Base-by-base conservation (phyloP, 2,113 vertebrate species). In the Amblyornis subalaris region DNA sequence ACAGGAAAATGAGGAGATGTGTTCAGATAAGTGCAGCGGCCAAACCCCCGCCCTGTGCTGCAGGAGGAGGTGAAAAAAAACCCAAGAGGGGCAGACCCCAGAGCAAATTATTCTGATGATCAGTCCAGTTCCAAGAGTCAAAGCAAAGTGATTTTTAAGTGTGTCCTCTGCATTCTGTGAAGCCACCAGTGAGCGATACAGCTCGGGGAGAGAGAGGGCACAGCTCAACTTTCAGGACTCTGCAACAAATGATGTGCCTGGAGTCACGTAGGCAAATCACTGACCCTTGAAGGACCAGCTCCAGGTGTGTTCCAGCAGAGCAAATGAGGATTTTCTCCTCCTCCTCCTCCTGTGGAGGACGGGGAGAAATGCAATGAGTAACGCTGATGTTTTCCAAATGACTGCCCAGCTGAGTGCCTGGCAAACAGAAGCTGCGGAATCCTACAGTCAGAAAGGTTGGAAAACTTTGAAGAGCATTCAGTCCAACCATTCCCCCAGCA, bases 141-240 rank as follows among this genome's bases (percentile, higher is more conserved):
- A n/a, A 89, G 26, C 31, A 40, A 23, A n/a, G 16, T 7, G 22
- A 14, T 55, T 83, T 90, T 72, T 31, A 13, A 57, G 14, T 3
- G 19, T 55, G 12, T 60, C 5, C 24, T 65, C 7, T 54, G 24
- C 55, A 1, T 51, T 58, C 3, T 89, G 20, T 67, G 38, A 58
- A 50, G 42, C 14, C 12, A 22, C 11, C 42, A 6, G 6, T 28
- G 61, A 57, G 8, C 29, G 58, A 3, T 22, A 3, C 24, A 51
- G 26, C 15, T 57, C 47, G 10, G 86, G 36, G 29, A 23, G 21
- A 44, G 36, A 60, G 58, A 7, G 24, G 38, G 53, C 44, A n/a
- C 1, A 0, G 44, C 26, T 38, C 17, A 7, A 17, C 33, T 71
- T n/a, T 0, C 3, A 50, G 42, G 11, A 1, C 73, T 14, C 26